These are phyloP conservation scores for Amblyopsis hoosieri DNA, from an alignment of 2,797 vertebrate genomes.

Conservation along the genomic window DNA sequence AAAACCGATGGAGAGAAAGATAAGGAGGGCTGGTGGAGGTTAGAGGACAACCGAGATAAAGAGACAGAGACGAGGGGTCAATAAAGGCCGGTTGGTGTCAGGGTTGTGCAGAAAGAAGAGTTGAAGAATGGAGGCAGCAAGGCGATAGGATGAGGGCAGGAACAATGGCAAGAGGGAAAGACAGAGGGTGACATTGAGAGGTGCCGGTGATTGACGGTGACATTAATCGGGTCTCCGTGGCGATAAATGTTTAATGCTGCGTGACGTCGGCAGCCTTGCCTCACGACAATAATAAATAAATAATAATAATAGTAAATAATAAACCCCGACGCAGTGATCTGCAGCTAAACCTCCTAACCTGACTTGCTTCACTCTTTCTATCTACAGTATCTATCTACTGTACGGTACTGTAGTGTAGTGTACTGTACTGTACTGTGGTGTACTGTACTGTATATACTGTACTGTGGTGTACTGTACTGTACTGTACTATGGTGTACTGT, in stretches of 20 bases:
- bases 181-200: constrained; percentile 54
- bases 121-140: constrained; percentile 2
- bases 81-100: too few species aligned
- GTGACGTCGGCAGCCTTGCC: constrained; percentile 55
- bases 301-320: too few species aligned
- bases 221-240: constrained; percentile 62
- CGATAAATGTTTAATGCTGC: constrained; percentile 75
- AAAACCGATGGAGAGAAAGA: not conserved
- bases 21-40: not conserved
- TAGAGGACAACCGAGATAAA: constrained; percentile 10
- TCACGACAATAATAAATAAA: too few species aligned
- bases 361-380: not conserved
- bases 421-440: too few species aligned
- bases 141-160: not conserved
- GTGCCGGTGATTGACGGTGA: constrained; percentile 73
- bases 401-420: not conserved
- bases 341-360: constrained; percentile 20
- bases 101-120: too few species aligned
- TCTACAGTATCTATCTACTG: constrained; percentile 11
- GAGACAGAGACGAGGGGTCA: constrained; percentile 35
- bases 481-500: not conserved
- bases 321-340: constrained; percentile 54
- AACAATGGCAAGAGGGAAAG: constrained; percentile 15
- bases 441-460: too few species aligned
- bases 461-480: not conserved